Evolutionary conservation across 2,113 vertebrate species (phyloP).

Genomic region (Chlamydotis undulata): DNA sequence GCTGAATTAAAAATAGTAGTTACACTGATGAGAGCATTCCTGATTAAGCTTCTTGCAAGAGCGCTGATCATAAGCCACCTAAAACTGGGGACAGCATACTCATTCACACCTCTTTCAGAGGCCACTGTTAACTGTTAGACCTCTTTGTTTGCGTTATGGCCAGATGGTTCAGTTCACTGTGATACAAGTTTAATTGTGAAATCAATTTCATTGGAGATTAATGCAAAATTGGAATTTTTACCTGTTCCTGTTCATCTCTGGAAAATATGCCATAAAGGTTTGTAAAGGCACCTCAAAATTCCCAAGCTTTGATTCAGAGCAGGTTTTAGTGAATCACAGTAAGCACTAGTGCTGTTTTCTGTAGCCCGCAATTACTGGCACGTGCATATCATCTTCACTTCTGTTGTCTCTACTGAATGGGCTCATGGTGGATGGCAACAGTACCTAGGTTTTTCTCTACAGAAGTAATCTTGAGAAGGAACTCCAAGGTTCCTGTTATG

Average conservation of each 20-base stretch:
- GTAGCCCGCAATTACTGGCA: neutral
- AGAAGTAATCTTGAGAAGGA: neutral
- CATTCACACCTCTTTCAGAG: neutral
- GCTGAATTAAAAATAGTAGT: neutral
- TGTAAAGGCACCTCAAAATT: neutral
- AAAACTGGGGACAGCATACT: neutral
- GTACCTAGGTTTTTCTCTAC: neutral
- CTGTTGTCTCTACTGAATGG: neutral
- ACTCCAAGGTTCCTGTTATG: neutral
- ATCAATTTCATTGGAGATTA: neutral
- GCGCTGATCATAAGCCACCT: neutral
- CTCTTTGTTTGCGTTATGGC: neutral
- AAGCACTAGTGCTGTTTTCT: neutral
- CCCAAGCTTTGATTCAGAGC: neutral
- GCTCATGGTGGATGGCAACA: neutral
- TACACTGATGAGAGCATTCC: neutral
- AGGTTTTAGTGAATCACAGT: neutral
- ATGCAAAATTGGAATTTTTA: neutral
- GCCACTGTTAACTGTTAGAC: neutral
- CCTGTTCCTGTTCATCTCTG: neutral
- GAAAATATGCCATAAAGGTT: neutral
- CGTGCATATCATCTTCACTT: neutral
- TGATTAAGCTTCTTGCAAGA: neutral
- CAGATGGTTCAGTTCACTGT: neutral
- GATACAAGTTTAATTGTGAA: neutral